Evolutionary conservation across 2,888 invertebrate species (phyloP).

Genomic region (Eilema caniola): DNA sequence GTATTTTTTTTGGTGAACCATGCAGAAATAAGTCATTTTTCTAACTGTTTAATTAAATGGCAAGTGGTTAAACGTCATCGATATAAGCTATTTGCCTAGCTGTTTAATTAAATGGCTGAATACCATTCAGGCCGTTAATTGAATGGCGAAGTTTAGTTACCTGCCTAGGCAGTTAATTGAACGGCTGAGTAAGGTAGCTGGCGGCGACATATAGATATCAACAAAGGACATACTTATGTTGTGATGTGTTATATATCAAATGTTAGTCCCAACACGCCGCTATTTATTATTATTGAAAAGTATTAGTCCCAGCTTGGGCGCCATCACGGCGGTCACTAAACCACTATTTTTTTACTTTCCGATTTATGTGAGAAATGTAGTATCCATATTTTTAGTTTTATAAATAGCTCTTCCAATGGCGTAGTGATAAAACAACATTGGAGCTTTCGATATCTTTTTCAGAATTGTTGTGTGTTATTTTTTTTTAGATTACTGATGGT

Average conservation of each 20-base stretch:
- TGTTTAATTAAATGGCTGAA: too few relatives aligned
- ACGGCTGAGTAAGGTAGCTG: too few relatives aligned
- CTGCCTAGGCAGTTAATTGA: too few relatives aligned
- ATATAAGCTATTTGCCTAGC: too few relatives aligned
- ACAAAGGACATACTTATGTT: background rate
- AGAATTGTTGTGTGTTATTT: background rate
- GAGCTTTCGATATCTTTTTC: background rate
- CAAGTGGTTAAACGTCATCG: too few relatives aligned
- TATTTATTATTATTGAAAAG: conserved; percentile 21
- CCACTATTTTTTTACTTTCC: background rate
- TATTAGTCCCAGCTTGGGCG: conserved; percentile 37
- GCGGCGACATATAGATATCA: background rate
- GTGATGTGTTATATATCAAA: background rate
- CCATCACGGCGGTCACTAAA: conserved; percentile 28
- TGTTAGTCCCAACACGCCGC: conserved; percentile 9
- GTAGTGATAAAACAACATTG: background rate
- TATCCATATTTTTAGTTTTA: background rate
- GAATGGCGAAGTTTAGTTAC: too few relatives aligned
- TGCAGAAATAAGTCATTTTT: too few relatives aligned
- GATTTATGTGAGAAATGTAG: background rate
- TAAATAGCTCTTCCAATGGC: background rate
- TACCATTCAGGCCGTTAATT: too few relatives aligned
- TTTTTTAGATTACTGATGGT: background rate
- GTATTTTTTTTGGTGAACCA: too few relatives aligned
- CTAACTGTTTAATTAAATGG: too few relatives aligned